Conservation (phyloP, 2,113 vertebrate genomes). For the Centropus bengalensis region DNA sequence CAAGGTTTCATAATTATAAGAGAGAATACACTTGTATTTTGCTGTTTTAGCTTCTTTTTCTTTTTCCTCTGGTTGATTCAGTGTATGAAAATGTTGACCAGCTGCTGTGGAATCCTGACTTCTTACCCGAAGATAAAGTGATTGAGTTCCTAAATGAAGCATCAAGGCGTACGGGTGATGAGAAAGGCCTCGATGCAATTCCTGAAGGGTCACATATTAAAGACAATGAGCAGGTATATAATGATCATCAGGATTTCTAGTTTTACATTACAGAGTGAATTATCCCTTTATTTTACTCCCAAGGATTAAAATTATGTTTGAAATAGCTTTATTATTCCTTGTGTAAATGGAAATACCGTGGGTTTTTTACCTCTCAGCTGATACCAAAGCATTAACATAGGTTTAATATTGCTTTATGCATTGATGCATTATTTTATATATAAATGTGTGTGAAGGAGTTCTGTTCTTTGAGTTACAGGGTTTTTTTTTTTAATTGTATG, state of each 20-base stretch:
- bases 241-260: neutral
- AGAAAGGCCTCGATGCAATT: conserved; percentile 91
- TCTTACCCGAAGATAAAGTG: conserved; percentile 89
- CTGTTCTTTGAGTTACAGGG: neutral
- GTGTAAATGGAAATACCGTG: neutral
- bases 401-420: neutral
- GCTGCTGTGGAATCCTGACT: conserved; percentile 94
- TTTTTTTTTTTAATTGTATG: neutral
- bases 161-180: conserved; percentile 89
- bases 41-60: neutral
- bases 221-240: conserved; percentile 92
- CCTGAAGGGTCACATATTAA: conserved; percentile 95
- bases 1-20: neutral
- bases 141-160: conserved; percentile 92
- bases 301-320: neutral
- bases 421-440: neutral
- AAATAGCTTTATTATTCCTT: neutral
- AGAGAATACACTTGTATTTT: neutral
- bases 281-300: neutral
- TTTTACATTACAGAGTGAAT: neutral
- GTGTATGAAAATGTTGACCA: conserved; percentile 99
- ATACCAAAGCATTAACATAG: neutral
- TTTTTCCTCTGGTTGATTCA: neutral
- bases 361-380: neutral
- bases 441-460: neutral